Percentiles rank a stretch among this genome's conserved stretches.
phyloP scores from a whole-genome alignment of 1,140 invertebrate genomes.

The Armadillidium nasatum region DNA sequence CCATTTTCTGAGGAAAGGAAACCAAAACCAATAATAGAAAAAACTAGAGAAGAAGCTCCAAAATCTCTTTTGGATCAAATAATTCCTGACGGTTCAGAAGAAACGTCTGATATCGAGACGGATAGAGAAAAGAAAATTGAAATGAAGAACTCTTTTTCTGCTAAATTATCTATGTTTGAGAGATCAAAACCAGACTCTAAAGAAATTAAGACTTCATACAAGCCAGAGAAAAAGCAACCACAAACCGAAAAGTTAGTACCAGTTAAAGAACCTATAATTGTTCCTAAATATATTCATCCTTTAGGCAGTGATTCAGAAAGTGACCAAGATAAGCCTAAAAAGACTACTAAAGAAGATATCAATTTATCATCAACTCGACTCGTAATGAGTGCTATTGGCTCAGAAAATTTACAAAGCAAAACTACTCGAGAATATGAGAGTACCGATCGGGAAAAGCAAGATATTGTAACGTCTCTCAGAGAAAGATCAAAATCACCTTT shows the following conservation, averaged over 20 bases:
- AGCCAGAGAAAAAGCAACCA: background rate
- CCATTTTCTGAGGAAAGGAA: background rate
- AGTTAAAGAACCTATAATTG: constrained; percentile 39
- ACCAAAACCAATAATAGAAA: constrained; percentile 25
- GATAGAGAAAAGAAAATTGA: constrained; percentile 29
- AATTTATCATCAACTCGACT: background rate
- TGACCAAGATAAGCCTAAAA: constrained; percentile 16
- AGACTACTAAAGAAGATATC: background rate
- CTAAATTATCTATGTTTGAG: constrained; percentile 33
- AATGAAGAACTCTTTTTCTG: constrained; percentile 34
- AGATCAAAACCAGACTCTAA: constrained; percentile 20
- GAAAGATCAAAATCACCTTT: constrained; percentile 30
- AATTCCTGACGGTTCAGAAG: constrained; percentile 12
- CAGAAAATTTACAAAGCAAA: background rate
- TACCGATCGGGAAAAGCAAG: background rate
- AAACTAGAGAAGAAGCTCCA: constrained; percentile 22
- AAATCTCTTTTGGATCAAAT: constrained; percentile 25
- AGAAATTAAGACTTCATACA: background rate
- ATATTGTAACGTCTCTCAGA: constrained; percentile 14
- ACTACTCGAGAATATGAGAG: background rate
- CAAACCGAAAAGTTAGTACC: constrained; percentile 25
- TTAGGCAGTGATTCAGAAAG: constrained; percentile 31
- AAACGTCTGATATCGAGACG: background rate
- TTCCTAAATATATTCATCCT: constrained; percentile 36
- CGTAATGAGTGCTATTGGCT: constrained; percentile 24